phyloP scores from a whole-genome alignment of 30 jellyfish, hydroid and myxozoan genomes.

The Hydra vulgaris region DNA sequence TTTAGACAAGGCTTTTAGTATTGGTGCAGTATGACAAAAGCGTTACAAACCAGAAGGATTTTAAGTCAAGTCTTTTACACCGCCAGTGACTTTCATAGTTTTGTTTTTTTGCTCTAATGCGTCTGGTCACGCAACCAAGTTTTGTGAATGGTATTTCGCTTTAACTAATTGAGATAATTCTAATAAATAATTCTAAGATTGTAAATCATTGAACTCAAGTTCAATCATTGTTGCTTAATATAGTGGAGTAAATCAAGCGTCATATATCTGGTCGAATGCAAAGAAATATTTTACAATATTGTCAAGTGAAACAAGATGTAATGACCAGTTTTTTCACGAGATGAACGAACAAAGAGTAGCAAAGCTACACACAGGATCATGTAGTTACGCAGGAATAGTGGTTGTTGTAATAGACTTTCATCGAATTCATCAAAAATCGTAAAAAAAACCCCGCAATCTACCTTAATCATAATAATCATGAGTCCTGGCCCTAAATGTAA shows the following conservation, averaged over 20 bases:
- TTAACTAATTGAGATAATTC: constrained; percentile 20
- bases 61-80: constrained; percentile 26
- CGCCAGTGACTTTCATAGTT: constrained; percentile 11
- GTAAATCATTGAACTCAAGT: constrained; percentile 15
- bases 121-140: constrained; percentile 23
- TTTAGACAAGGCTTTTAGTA: constrained; percentile 18
- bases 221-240: constrained; percentile 31
- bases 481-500: no score
- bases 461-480: no score
- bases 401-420: no score
- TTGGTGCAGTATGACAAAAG: constrained; percentile 23
- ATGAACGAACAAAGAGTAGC: constrained; percentile 5
- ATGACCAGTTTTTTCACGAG: constrained; percentile 17
- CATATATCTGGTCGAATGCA: constrained; percentile 7
- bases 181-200: constrained; percentile 12
- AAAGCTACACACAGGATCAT: neutral
- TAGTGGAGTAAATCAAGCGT: neutral
- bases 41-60: constrained; percentile 36
- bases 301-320: constrained; percentile 20
- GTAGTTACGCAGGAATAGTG: no score
- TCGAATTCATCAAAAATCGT: no score
- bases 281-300: constrained; percentile 9
- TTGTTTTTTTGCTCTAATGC: constrained; percentile 32
- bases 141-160: constrained; percentile 19
- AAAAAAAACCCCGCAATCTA: no score